A percentile compares a stretch with the other conserved stretches of the same genome.
phyloP scores from a whole-genome alignment of 2,888 invertebrate genomes.

The Anagyrus pseudococci region DNA sequence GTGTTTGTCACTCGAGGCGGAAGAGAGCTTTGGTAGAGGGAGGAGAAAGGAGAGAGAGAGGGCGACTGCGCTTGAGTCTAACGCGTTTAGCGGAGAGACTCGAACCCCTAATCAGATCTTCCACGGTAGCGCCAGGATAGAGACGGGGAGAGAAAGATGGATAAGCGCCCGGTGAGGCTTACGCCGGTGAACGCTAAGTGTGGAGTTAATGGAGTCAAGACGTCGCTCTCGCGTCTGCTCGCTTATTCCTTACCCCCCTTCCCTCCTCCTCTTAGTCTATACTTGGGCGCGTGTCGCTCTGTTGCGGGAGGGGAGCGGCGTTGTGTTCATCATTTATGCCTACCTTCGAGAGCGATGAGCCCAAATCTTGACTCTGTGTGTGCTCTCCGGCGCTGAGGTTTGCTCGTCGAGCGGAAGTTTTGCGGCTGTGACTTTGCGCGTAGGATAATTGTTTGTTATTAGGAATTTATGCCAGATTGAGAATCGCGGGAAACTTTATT shows the following conservation, averaged over 20 bases:
- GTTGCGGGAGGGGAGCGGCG: too few relatives aligned
- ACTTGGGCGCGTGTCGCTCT: too few relatives aligned
- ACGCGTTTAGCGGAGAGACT: slow-evolving; percentile 61
- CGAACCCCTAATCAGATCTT: slow-evolving; percentile 62
- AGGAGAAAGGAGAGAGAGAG: neutral
- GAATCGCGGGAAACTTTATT: too few relatives aligned
- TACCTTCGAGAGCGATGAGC: neutral
- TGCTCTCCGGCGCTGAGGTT: too few relatives aligned
- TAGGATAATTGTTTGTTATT: too few relatives aligned
- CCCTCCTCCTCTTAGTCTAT: too few relatives aligned
- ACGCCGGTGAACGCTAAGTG: slow-evolving; percentile 57
- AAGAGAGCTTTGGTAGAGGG: too few relatives aligned
- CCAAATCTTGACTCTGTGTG: neutral
- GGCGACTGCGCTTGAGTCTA: slow-evolving; percentile 49
- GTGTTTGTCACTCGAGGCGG: slow-evolving; percentile 23
- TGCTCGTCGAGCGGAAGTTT: too few relatives aligned
- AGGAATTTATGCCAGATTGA: too few relatives aligned
- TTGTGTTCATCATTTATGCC: slow-evolving; percentile 37
- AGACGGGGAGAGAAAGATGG: slow-evolving; percentile 31
- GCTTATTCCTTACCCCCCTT: too few relatives aligned
- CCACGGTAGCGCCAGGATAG: slow-evolving; percentile 28
- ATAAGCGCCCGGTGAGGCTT: slow-evolving; percentile 15
- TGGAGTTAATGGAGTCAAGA: slow-evolving; percentile 62
- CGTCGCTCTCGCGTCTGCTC: slow-evolving; percentile 41
- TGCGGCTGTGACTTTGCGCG: too few relatives aligned